Evolutionary conservation across 2,888 invertebrate species (phyloP), one percentile per base, ranked within the genome.

Genomic region (Epirrita christyi): DNA sequence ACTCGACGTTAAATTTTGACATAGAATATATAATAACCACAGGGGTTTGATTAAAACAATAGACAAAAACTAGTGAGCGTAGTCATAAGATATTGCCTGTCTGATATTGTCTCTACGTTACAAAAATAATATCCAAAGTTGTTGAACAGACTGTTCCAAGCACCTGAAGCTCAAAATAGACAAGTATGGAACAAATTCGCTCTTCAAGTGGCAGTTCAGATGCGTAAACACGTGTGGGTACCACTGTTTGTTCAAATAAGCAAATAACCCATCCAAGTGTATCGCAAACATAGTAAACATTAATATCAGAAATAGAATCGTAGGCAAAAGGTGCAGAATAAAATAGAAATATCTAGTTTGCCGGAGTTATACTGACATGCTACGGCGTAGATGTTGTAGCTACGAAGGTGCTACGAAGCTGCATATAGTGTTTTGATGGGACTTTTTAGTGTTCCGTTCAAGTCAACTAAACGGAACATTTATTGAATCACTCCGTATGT

Each of bases 251-350:
- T 48, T 45, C 55, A 46, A 53, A 45, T 51, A 51, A 53, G 54
- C 59, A 65, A 65, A 59, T 48, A 65, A 50, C 46, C 53, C 50
- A 46, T 57, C 28, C 36, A 41, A 61, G 57, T 59, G 62, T 59
- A 44, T 59, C 44, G 42, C 46, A 64, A 57, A 62, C 47, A 55
- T 36, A 55, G 36, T 21, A 21, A 43, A 50, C 29, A 62, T 50
- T 51, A 50, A 55, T 57, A 58, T 43, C 38, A 42, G 32, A 53
- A 46, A 55, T 52, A 50, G 47, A 54, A 37, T 47, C 21, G 50
- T 38, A 54, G 44, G 27, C 36, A 34, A 53, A 46, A 50, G 29
- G 10, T 9, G n/a, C 37, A 27, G 11, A 27, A 42, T 27, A 47
- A 59, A 52, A 37, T 41, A 11, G 21, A 15, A 47, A 27, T 46